These are phyloP conservation scores for Acipenser oxyrinchus DNA, from an alignment of 2,797 vertebrate species.

Conservation along the genomic window DNA sequence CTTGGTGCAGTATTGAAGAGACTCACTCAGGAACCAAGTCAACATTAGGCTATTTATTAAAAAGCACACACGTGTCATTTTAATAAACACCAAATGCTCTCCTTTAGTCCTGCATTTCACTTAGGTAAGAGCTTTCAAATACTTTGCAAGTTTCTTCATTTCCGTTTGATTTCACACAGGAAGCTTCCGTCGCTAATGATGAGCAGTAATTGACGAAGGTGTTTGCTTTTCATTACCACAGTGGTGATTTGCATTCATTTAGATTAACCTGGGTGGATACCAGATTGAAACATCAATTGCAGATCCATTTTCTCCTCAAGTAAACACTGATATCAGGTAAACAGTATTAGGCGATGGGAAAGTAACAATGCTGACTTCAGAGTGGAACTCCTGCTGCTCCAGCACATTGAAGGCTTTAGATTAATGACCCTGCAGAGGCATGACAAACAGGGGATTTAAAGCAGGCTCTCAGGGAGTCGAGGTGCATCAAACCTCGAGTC, in stretches of 20 bases:
- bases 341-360: constrained; percentile 48
- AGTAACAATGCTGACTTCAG: no score
- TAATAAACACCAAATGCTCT: not conserved
- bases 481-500: not conserved
- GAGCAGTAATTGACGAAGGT: constrained; percentile 10
- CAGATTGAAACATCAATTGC: constrained; percentile 55
- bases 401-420: constrained; percentile 64
- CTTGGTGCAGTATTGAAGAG: no score
- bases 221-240: constrained; percentile 15
- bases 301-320: constrained; percentile 52
- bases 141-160: not conserved
- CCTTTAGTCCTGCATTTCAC: not conserved
- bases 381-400: constrained; percentile 69
- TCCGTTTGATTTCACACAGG: constrained; percentile 12
- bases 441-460: constrained; percentile 61
- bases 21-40: no score
- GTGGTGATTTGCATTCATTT: constrained; percentile 14
- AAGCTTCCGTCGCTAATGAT: constrained; percentile 8
- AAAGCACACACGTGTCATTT: constrained; percentile 4
- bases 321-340: constrained; percentile 55
- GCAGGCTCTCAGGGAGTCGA: constrained; percentile 44
- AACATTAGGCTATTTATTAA: constrained; percentile 10
- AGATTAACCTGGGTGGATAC: constrained; percentile 18
- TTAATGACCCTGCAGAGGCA: constrained; percentile 66
- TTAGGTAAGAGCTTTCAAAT: not conserved